phyloP scores from a whole-genome alignment of 2,888 invertebrate genomes.

The Drosophila flavopinicola region DNA sequence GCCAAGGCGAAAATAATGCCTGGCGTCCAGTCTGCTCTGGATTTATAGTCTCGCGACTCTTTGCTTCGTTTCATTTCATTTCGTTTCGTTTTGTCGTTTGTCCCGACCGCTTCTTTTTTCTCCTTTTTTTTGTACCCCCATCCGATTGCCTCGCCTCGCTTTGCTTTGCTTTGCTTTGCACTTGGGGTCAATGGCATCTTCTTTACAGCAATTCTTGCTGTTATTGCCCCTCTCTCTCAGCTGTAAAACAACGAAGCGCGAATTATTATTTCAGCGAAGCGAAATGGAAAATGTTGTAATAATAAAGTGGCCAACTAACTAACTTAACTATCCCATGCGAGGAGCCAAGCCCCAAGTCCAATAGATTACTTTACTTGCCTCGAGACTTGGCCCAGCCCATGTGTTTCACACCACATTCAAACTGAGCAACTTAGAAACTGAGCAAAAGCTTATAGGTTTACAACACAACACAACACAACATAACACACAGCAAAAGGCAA shows the following conservation, averaged over 20 bases:
- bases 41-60: constrained; percentile 61
- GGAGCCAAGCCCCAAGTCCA: constrained; percentile 60
- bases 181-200: constrained; percentile 58
- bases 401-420: constrained; percentile 36
- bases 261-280: constrained; percentile 77
- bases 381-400: constrained; percentile 45
- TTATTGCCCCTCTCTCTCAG: constrained; percentile 33
- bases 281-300: constrained; percentile 79
- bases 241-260: constrained; percentile 76
- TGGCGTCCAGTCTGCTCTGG: constrained; percentile 73
- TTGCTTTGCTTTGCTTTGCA: constrained; percentile 23
- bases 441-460: constrained; percentile 45
- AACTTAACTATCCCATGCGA: too few species aligned
- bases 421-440: neutral
- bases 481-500: constrained; percentile 35
- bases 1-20: constrained; percentile 64
- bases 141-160: constrained; percentile 21
- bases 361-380: constrained; percentile 42
- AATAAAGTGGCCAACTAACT: constrained; percentile 71
- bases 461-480: constrained; percentile 34
- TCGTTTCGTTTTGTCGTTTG: constrained; percentile 34
- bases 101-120: neutral
- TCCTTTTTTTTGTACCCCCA: too few species aligned
- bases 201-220: constrained; percentile 42
- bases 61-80: constrained; percentile 12